Conservation (phyloP, 2,888 invertebrate genomes). For the Rhagonycha fulva region DNA sequence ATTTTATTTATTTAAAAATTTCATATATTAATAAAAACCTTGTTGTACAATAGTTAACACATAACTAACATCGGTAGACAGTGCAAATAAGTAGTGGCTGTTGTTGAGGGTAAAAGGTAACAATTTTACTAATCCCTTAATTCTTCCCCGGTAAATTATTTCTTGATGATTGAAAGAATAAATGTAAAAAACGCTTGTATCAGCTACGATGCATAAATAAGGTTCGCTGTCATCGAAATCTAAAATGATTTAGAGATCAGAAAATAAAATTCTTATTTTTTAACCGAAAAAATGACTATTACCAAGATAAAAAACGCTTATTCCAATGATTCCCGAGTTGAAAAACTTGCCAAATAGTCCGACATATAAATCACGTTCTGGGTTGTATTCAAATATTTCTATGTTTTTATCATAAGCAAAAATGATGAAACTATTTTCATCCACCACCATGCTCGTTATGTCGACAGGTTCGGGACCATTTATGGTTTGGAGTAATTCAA, state of each 20-base stretch:
- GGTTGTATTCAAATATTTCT: neutral
- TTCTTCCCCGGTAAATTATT: conserved; percentile 43
- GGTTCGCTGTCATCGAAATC: conserved; percentile 48
- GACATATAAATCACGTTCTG: neutral
- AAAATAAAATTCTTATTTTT: no score
- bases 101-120: conserved; percentile 46
- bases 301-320: neutral
- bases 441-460: neutral
- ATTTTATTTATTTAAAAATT: conserved; percentile 8
- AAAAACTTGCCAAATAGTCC: neutral
- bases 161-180: conserved; percentile 48
- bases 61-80: conserved; percentile 42
- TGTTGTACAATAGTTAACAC: conserved; percentile 45
- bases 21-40: conserved; percentile 38
- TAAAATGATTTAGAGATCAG: conserved; percentile 20
- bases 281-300: neutral
- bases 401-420: neutral
- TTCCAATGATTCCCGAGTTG: neutral
- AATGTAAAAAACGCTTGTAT: conserved; percentile 44
- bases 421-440: neutral
- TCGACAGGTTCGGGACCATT: neutral
- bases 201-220: conserved; percentile 46
- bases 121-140: conserved; percentile 46
- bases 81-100: conserved; percentile 46
- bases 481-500: neutral